Percentiles rank a stretch among this genome's conserved stretches.
Conservation (phyloP, 2,888 invertebrate genomes). For the Trilocha varians region DNA sequence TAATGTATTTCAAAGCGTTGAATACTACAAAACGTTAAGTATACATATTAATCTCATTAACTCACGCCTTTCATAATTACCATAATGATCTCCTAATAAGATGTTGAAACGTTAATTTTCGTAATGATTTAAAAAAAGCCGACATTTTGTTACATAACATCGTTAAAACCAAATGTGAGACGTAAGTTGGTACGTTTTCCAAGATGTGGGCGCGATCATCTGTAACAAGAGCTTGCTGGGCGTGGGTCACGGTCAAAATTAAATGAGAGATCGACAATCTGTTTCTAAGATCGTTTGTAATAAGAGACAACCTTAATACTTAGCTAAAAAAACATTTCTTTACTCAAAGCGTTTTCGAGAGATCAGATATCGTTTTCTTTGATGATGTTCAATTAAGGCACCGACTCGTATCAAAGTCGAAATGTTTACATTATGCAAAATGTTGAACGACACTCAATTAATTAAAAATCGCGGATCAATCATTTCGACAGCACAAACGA, state of each 20-base stretch:
- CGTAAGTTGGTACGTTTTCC: slow-evolving; percentile 4
- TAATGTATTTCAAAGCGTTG: no score
- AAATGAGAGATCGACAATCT: background rate
- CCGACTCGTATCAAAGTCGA: background rate
- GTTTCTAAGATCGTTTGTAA: slow-evolving; percentile 1
- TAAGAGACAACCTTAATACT: slow-evolving; percentile 1
- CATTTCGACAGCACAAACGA: no score
- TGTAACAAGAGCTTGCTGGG: slow-evolving; percentile 11
- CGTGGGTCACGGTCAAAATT: slow-evolving; percentile 19
- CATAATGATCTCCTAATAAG: background rate
- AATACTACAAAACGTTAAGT: no score
- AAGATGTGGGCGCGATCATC: slow-evolving; percentile 18
- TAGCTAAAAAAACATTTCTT: background rate
- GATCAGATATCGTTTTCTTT: background rate
- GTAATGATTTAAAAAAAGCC: background rate
- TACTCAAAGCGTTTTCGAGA: background rate
- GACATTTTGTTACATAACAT: slow-evolving; percentile 1
- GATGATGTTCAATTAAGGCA: background rate
- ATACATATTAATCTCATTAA: background rate
- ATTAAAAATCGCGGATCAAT: no score
- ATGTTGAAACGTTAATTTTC: background rate
- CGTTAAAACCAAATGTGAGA: slow-evolving; percentile 1
- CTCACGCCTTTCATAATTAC: background rate
- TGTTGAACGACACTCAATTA: background rate
- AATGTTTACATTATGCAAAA: background rate